Percentiles rank a stretch among this genome's conserved stretches.
These are phyloP conservation scores for Anadara kagoshimensis DNA, from an alignment of 1,140 invertebrate species.

Conservation along the genomic window DNA sequence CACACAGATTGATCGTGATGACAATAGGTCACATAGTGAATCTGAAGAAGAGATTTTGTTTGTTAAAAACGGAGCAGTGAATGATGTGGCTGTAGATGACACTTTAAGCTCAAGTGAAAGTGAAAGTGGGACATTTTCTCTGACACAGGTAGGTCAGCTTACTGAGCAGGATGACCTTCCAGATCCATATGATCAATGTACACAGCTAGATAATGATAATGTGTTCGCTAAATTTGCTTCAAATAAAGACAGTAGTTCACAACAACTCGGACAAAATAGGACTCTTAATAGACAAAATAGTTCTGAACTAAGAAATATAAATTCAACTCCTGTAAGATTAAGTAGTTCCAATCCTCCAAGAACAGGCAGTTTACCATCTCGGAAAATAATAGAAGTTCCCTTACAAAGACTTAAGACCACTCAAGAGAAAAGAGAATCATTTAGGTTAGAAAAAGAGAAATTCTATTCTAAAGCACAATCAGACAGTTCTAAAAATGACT, in stretches of 20 bases:
- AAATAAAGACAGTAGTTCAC: constrained; percentile 2
- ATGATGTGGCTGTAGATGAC: background rate
- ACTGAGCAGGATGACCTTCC: too few relatives aligned
- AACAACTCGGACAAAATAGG: background rate
- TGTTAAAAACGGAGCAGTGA: background rate
- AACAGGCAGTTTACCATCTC: too few relatives aligned
- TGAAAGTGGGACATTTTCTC: too few relatives aligned
- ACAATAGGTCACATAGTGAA: background rate
- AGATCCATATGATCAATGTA: too few relatives aligned
- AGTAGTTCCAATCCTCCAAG: too few relatives aligned
- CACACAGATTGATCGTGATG: background rate
- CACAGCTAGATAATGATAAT: background rate
- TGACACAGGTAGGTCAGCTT: too few relatives aligned
- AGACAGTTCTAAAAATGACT: too few relatives aligned
- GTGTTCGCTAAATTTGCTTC: background rate
- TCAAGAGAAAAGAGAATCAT: constrained; percentile 8
- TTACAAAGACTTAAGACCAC: background rate
- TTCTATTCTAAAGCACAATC: constrained; percentile 11
- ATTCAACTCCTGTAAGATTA: too few relatives aligned
- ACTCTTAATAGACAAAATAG: constrained; percentile 7
- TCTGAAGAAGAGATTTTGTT: background rate
- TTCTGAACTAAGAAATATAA: background rate
- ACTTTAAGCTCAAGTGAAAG: too few relatives aligned
- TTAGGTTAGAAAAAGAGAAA: constrained; percentile 13
- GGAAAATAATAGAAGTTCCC: background rate